A percentile compares a stretch with the other conserved stretches of the same genome.
Conservation (phyloP, 2,113 vertebrate genomes). For the Hippopotamus amphibius region DNA sequence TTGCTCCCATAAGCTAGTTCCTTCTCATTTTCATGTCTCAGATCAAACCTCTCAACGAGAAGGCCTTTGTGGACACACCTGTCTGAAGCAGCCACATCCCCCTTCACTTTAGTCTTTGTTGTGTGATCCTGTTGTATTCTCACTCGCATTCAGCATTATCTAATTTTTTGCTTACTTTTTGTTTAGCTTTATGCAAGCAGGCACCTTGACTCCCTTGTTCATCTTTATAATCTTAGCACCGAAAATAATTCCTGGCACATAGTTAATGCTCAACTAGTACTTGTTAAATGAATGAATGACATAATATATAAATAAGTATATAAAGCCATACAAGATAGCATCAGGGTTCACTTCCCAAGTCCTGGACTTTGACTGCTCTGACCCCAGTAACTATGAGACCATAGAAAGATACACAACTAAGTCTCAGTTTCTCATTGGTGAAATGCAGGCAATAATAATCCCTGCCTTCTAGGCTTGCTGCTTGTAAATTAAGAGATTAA, state of each 20-base stretch:
- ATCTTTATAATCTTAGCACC: not conserved
- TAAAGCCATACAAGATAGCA: not conserved
- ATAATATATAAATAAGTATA: not conserved
- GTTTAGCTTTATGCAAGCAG: not conserved
- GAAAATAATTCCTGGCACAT: not conserved
- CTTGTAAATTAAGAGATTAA: not conserved
- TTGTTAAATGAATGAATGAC: not conserved
- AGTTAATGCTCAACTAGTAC: not conserved
- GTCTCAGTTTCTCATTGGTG: not conserved
- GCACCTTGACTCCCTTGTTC: not conserved
- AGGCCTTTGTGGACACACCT: not conserved
- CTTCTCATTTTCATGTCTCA: not conserved
- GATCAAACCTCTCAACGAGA: not conserved
- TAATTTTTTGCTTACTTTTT: conserved; percentile 1
- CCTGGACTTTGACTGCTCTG: not conserved
- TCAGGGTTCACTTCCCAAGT: not conserved
- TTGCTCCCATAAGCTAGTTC: not conserved
- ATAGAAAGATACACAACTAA: not conserved
- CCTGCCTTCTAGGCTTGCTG: not conserved
- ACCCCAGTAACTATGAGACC: not conserved
- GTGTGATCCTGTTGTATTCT: not conserved
- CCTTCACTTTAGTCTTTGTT: not conserved
- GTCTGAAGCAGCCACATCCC: not conserved
- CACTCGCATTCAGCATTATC: not conserved
- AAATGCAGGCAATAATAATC: not conserved